Conservation (phyloP, 2,113 vertebrate species). For the Empidonax alnorum region DNA sequence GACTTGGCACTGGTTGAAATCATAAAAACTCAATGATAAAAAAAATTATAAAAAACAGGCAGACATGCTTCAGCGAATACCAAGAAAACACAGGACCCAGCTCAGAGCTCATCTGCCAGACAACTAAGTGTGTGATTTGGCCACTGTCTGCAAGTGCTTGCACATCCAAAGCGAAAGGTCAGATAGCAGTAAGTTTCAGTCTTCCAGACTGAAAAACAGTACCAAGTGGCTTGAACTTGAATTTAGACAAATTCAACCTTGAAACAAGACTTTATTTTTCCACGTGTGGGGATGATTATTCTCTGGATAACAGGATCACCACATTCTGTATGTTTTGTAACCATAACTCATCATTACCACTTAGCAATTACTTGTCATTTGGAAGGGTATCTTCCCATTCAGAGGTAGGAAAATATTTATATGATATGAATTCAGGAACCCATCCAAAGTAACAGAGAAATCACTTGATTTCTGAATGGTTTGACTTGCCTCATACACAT, state of each 20-base stretch:
- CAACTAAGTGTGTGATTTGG: background rate
- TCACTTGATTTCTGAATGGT: background rate
- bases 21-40: background rate
- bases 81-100: background rate
- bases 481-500: background rate
- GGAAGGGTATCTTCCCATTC: background rate
- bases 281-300: background rate
- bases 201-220: background rate
- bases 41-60: background rate
- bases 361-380: background rate
- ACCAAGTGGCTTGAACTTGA: background rate
- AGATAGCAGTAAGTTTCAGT: background rate
- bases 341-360: background rate
- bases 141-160: background rate
- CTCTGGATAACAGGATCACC: background rate
- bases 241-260: background rate
- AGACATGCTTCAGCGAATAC: background rate
- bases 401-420: background rate
- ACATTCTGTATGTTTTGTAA: fast-evolving
- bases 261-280: background rate
- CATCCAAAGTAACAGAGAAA: background rate
- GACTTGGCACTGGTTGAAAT: background rate
- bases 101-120: background rate
- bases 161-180: background rate
- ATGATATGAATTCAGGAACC: background rate